These are phyloP conservation scores for Pseudomyrmex dendroicus DNA, from an alignment of 1,140 invertebrate species.

Conservation along the genomic window DNA sequence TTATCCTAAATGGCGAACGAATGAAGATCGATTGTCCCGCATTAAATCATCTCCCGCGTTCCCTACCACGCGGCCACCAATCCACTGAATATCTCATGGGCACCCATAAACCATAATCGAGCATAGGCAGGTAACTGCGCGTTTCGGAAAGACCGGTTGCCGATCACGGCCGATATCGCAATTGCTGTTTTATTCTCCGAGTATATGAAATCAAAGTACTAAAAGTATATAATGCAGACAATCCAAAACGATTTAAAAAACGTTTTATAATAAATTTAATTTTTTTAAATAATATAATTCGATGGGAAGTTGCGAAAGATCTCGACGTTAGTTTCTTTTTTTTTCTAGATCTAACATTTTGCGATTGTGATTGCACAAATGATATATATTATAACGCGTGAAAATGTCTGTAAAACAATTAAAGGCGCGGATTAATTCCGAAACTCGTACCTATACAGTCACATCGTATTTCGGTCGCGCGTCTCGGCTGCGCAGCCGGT, in stretches of 20 bases:
- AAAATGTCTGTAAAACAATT: neutral
- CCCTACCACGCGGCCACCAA: neutral
- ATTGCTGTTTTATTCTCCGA: neutral
- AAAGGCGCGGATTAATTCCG: neutral
- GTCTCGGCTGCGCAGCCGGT: slow-evolving; percentile 11
- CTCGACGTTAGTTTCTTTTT: too few species aligned
- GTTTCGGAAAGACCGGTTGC: slow-evolving; percentile 38
- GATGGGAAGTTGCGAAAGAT: too few species aligned
- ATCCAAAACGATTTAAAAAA: neutral
- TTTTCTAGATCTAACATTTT: too few species aligned
- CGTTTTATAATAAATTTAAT: too few species aligned
- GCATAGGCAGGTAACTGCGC: neutral
- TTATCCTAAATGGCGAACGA: slow-evolving; percentile 71
- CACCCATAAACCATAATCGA: slow-evolving; percentile 61
- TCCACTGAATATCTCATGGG: slow-evolving; percentile 51
- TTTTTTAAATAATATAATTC: neutral
- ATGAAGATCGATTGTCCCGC: slow-evolving; percentile 78
- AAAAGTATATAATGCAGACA: neutral
- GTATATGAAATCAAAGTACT: neutral
- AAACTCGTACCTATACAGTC: slow-evolving; percentile 23
- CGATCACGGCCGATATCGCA: neutral
- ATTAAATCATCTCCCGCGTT: slow-evolving; percentile 64
- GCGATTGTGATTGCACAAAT: neutral
- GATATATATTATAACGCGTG: neutral
- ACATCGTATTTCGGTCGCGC: slow-evolving; percentile 6